phyloP scores from a whole-genome alignment of 2,888 invertebrate species.

The Orthonychiurus folsomi region DNA sequence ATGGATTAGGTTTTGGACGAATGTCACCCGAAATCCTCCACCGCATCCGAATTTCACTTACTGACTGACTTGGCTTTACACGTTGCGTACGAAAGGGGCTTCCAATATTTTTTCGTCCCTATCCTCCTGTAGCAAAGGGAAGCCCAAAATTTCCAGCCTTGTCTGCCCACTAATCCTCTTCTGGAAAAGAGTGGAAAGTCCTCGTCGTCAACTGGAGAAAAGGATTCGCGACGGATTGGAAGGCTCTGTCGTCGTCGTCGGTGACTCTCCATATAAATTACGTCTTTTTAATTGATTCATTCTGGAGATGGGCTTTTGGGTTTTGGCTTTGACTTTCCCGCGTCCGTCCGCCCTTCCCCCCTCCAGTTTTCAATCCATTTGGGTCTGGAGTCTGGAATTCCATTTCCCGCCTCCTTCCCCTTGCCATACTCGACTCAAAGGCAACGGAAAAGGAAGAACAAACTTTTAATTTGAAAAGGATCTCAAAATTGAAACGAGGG shows the following conservation, averaged over 20 bases:
- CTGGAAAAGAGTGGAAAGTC: conserved; percentile 1
- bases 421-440: too few species aligned
- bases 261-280: conserved; percentile 25
- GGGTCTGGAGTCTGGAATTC: too few species aligned
- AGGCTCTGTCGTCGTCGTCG: too few species aligned
- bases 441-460: too few species aligned
- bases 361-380: too few species aligned
- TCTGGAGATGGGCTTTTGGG: background rate
- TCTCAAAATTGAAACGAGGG: too few species aligned
- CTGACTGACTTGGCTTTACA: conserved; percentile 4
- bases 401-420: too few species aligned
- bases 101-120: conserved; percentile 2
- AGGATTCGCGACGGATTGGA: conserved; percentile 4
- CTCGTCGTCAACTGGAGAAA: conserved; percentile 1
- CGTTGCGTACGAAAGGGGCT: too few species aligned
- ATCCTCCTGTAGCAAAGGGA: background rate
- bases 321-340: background rate
- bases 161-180: background rate
- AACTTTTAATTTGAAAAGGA: too few species aligned
- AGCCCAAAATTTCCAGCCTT: too few species aligned
- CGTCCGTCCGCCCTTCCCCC: too few species aligned
- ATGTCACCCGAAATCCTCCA: conserved; percentile 6
- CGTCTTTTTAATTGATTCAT: conserved; percentile 26
- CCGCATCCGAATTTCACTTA: background rate
- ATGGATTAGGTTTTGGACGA: conserved; percentile 9